Evolutionary conservation across 2,888 invertebrate genomes (phyloP).

Genomic region (Dolichomitus sp.): DNA sequence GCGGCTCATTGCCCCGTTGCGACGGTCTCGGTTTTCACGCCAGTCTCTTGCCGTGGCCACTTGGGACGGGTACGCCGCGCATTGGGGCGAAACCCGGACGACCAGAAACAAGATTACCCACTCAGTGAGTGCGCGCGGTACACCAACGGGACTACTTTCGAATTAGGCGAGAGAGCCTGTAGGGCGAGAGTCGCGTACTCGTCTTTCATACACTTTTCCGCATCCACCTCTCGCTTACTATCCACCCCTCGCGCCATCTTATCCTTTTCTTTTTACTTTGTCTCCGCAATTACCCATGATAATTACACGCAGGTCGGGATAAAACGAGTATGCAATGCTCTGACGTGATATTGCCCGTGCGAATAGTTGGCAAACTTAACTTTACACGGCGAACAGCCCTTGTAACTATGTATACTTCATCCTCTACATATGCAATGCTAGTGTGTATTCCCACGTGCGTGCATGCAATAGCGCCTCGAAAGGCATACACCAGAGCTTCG

Average conservation of each 20-base stretch:
- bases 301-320: conserved; percentile 68
- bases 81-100: conserved; percentile 34
- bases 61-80: conserved; percentile 22
- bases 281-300: conserved; percentile 71
- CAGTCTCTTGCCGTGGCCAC: conserved; percentile 13
- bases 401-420: not conserved
- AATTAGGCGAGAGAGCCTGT: conserved; percentile 62
- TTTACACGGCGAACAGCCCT: conserved; percentile 31
- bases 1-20: not conserved
- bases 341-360: conserved; percentile 63
- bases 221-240: conserved; percentile 28
- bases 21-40: not conserved
- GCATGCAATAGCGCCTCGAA: conserved; percentile 22
- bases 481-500: conserved; percentile 29
- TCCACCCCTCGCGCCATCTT: conserved; percentile 32
- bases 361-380: conserved; percentile 68
- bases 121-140: conserved; percentile 64
- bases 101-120: conserved; percentile 75
- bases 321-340: conserved; percentile 67
- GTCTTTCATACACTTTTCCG: conserved; percentile 26
- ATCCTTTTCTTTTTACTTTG: conserved; percentile 52
- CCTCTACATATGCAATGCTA: conserved; percentile 4
- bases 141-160: conserved; percentile 67
- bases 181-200: conserved; percentile 8
- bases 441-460: not conserved